Evolutionary conservation across 2,113 vertebrate genomes (phyloP), one percentile per base, ranked within the genome.

Genomic region (Erythrocebus patas): DNA sequence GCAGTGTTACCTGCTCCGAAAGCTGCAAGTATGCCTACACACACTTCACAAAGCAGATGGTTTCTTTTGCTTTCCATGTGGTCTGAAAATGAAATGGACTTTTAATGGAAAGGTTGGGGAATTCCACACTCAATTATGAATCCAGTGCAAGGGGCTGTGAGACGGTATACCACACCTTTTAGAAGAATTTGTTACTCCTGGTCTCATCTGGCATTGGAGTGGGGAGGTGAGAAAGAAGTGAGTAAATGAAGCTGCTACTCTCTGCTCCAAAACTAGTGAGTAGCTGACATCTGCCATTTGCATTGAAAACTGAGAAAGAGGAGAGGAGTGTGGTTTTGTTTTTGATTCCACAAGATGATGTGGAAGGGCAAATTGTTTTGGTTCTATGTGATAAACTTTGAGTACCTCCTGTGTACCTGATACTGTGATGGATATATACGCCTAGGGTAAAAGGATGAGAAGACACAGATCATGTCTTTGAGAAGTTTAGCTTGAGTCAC

Each of bases 41-140:
- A 83, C 32, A 45, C 55, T 80, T 91, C 81, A 78, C 1, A 25
- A 40, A 78, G 85, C 92, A 89, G 64, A 89, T 73, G 89, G 89
- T 64, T 86, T 89, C 92, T 70, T 86, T 95, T 78, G 50, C 48
- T 32, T 75, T 55, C 95, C 64, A 9, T 38, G 55, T 73, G 59
- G 82, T 87, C 17, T 30, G 22, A 93, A 91, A 92, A 92, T 52
- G 81, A 93, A 93, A 38, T 87, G 95, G 79, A 76, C 87, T 89
- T 95, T 87, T 76, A 95, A 88, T 66, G 91, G 95, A 92, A 64
- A 52, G 57, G 38, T 73, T 82, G 48, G 89, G 95, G 93, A 87
- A 80, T 92, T 93, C 81, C 89, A 79, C 72, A 38, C 27, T 81
- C 76, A 70, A 12, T 88, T 82, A 66, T 17, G 64, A 86, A 59